These are phyloP conservation scores for Rhynchonycteris naso DNA, from an alignment of 2,797 vertebrate species.

Conservation along the genomic window DNA sequence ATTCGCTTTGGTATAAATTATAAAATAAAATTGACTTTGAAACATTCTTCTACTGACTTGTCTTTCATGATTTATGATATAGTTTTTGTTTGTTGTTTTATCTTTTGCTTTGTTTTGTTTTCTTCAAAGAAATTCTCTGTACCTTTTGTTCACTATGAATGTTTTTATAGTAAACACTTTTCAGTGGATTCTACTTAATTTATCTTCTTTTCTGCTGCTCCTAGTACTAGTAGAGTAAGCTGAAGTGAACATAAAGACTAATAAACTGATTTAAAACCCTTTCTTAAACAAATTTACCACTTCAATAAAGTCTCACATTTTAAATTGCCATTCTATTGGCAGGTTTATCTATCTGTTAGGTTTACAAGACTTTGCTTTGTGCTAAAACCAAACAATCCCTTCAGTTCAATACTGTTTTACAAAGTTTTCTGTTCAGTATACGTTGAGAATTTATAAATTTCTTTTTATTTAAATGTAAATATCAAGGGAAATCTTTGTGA, in stretches of 20 bases:
- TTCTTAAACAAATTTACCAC: constrained; percentile 60
- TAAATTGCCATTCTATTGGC: constrained; percentile 60
- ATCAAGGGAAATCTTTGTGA: constrained; percentile 64
- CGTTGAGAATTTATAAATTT: constrained; percentile 77
- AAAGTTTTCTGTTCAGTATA: constrained; percentile 65
- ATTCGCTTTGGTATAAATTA: not conserved
- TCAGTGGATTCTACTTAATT: constrained; percentile 15
- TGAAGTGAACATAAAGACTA: constrained; percentile 56
- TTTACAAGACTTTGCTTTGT: constrained; percentile 62
- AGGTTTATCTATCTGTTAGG: constrained; percentile 62
- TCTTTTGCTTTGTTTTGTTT: not conserved
- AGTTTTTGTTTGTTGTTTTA: not conserved
- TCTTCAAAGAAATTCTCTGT: constrained; percentile 1
- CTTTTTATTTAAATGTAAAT: constrained; percentile 79
- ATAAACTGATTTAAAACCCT: constrained; percentile 68
- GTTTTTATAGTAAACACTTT: not conserved
- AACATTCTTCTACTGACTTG: not conserved
- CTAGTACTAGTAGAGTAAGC: constrained; percentile 27
- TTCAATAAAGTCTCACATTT: constrained; percentile 61
- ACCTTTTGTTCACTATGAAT: not conserved
- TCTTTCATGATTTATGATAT: not conserved
- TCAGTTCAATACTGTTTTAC: constrained; percentile 79
- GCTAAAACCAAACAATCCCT: constrained; percentile 67
- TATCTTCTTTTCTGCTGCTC: not conserved
- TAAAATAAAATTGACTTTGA: not conserved